A percentile compares a stretch with the other conserved stretches of the same genome.
These are phyloP conservation scores for Phania funesta DNA, from an alignment of 2,888 invertebrate species.

Conservation along the genomic window DNA sequence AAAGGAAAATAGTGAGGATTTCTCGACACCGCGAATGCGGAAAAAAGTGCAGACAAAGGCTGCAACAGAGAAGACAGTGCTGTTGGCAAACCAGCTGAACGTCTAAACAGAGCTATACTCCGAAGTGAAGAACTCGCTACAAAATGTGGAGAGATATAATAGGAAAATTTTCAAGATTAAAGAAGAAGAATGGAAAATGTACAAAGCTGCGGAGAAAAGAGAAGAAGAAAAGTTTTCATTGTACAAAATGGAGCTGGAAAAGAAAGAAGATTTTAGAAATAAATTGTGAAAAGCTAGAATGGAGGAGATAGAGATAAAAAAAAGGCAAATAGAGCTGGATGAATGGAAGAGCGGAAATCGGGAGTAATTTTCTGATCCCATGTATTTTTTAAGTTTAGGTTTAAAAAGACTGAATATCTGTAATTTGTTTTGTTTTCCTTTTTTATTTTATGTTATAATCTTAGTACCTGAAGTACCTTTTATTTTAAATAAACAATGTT, in stretches of 20 bases:
- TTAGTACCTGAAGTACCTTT: neutral
- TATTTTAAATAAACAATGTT: neutral
- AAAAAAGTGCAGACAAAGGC: neutral
- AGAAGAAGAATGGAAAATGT: neutral
- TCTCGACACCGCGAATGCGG: neutral
- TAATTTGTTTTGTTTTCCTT: no score
- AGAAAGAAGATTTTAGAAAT: neutral
- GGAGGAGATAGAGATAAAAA: slow-evolving; percentile 8
- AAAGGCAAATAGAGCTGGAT: slow-evolving; percentile 5
- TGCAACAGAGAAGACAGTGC: neutral
- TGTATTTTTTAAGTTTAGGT: neutral
- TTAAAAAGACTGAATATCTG: neutral
- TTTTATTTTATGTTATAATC: no score
- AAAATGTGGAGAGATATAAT: slow-evolving; percentile 1
- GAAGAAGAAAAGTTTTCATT: slow-evolving; percentile 4
- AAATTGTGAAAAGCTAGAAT: neutral
- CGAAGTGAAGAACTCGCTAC: neutral
- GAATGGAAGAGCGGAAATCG: slow-evolving; percentile 1
- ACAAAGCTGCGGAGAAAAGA: neutral
- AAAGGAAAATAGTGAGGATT: neutral
- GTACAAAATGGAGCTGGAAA: neutral
- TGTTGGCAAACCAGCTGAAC: neutral
- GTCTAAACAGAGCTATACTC: neutral
- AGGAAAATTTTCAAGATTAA: slow-evolving; percentile 1
- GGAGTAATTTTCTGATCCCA: neutral